Conservation (phyloP, 92 coral and sea anemone genomes). For the Parazoanthus darwini region DNA sequence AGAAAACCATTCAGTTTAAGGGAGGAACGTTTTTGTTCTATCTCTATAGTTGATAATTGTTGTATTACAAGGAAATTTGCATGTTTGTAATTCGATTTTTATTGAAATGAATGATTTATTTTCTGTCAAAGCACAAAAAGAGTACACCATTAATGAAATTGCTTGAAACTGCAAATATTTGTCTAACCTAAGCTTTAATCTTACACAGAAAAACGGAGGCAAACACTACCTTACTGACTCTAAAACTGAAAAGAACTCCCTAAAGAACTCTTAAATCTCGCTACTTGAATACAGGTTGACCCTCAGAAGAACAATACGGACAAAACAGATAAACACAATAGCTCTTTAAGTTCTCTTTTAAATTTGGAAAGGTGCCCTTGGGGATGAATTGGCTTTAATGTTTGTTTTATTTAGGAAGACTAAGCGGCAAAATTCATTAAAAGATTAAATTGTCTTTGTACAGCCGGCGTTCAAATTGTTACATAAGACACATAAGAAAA, state of each 20-base stretch:
- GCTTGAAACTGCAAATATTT: not conserved
- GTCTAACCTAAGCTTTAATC: not conserved
- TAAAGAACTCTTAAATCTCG: not conserved
- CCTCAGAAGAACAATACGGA: not conserved
- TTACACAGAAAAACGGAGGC: no score
- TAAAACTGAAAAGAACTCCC: not conserved
- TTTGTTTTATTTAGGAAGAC: not conserved
- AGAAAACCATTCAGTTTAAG: not conserved
- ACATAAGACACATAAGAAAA: no score
- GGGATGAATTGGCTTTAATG: not conserved
- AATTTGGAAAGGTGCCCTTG: not conserved
- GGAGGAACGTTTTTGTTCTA: no score
- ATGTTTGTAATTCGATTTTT: not conserved
- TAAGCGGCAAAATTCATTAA: not conserved
- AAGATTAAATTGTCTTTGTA: not conserved
- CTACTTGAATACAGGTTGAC: not conserved
- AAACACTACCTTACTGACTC: not conserved
- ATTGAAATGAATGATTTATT: not conserved
- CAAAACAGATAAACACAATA: no score
- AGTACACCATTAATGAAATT: not conserved
- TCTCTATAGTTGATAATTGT: not conserved
- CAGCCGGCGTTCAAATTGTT: not conserved
- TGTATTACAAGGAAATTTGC: not conserved
- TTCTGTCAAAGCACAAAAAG: not conserved
- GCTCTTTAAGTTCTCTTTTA: not conserved